Percentiles rank a stretch among this genome's conserved stretches.
Evolutionary conservation across 2,113 vertebrate genomes (phyloP).

Genomic region (Mohoua ochrocephala): DNA sequence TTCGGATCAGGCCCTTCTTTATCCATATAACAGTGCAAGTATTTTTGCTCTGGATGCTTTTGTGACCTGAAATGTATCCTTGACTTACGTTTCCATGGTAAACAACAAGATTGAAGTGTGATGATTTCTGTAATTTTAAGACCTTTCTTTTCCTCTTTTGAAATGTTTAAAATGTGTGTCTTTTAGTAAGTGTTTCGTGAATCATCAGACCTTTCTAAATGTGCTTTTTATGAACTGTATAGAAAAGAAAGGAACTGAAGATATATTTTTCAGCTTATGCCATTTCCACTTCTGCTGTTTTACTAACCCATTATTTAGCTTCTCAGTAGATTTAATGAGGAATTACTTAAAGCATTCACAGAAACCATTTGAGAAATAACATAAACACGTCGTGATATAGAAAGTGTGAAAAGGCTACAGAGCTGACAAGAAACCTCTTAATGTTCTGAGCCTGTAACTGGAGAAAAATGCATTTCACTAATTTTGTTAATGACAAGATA

Average conservation of each 20-base stretch:
- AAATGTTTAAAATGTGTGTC: constrained; percentile 20
- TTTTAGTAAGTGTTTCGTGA: background rate
- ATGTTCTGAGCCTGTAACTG: background rate
- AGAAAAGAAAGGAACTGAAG: constrained; percentile 10
- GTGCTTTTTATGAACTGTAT: constrained; percentile 36
- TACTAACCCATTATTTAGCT: constrained; percentile 66
- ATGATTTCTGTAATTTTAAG: background rate
- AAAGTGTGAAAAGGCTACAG: background rate
- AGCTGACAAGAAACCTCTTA: background rate
- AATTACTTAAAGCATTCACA: constrained; percentile 62
- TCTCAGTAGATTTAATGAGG: constrained; percentile 77
- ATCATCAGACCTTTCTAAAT: constrained; percentile 10
- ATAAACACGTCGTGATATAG: background rate
- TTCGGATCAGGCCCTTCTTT: background rate
- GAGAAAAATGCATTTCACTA: background rate
- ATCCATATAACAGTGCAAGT: background rate
- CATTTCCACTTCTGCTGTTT: constrained; percentile 63
- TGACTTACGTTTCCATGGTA: background rate
- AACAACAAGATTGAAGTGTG: background rate
- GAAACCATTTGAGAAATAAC: background rate
- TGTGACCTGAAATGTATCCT: background rate
- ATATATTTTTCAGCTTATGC: constrained; percentile 41
- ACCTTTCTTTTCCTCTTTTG: background rate
- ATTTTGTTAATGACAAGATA: background rate
- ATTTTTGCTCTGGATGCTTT: background rate